Conservation (phyloP, 1,140 invertebrate genomes). For the Anastrepha ludens region DNA sequence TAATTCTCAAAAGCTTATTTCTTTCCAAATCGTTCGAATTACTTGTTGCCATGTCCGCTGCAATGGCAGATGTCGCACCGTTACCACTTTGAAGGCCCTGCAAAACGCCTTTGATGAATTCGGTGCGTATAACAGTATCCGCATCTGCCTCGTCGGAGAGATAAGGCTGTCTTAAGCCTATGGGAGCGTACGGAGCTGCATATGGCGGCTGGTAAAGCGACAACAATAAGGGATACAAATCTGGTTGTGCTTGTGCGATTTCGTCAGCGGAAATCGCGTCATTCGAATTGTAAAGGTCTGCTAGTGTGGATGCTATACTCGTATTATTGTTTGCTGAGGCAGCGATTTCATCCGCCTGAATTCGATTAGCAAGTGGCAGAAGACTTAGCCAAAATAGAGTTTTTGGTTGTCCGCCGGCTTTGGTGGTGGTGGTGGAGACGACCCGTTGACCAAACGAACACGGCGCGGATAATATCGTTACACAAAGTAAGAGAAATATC, state of each 20-base stretch:
- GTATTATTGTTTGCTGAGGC: not conserved
- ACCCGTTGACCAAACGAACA: not conserved
- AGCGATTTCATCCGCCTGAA: not conserved
- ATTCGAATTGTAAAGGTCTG: constrained; percentile 1
- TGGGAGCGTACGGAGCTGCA: not conserved
- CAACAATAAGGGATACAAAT: not conserved
- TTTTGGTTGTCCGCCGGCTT: not conserved
- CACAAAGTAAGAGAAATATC: not conserved
- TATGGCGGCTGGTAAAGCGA: not conserved
- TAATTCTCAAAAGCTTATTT: not conserved
- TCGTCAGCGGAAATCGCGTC: not conserved
- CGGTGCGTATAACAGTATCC: not conserved
- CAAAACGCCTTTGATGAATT: constrained; percentile 10
- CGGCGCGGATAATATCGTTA: not conserved
- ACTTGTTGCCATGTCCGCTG: not conserved
- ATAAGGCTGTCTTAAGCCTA: not conserved
- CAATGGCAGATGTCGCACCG: not conserved
- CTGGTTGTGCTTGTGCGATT: not conserved
- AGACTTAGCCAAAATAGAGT: not conserved
- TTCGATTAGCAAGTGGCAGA: not conserved
- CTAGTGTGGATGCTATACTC: not conserved
- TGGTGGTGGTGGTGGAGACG: not conserved
- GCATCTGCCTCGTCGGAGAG: not conserved
- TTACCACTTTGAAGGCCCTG: not conserved
- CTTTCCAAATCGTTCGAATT: not conserved